A percentile compares a stretch with the other conserved stretches of the same genome.
These are phyloP conservation scores for Amblyornis subalaris DNA, from an alignment of 2,113 vertebrate genomes.

Conservation along the genomic window DNA sequence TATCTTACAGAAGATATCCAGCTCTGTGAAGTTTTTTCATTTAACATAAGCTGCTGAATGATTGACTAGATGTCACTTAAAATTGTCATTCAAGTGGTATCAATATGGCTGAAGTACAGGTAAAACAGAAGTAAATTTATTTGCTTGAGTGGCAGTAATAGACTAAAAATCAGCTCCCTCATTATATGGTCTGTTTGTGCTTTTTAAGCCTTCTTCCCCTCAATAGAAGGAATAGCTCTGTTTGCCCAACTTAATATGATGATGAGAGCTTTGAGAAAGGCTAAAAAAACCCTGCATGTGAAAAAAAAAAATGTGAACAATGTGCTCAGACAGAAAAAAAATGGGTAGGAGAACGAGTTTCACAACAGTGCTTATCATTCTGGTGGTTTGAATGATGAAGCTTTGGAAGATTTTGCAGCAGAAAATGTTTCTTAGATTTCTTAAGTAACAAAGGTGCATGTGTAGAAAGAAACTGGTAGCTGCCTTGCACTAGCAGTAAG, in stretches of 20 bases:
- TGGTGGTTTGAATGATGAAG: neutral
- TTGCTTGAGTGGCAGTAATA: neutral
- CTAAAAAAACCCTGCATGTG: neutral
- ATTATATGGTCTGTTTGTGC: neutral
- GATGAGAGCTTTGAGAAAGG: neutral
- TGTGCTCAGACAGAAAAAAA: neutral
- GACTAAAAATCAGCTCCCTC: neutral
- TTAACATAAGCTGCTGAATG: neutral
- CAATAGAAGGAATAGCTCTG: neutral
- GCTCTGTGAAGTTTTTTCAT: neutral
- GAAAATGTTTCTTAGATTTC: neutral
- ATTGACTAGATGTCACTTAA: neutral
- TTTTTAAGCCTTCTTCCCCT: neutral
- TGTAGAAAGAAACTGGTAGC: neutral
- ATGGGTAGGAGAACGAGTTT: neutral
- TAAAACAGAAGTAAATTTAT: neutral
- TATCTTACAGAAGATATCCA: neutral
- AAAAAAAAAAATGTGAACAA: neutral
- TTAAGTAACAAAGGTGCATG: neutral
- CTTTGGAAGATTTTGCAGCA: neutral
- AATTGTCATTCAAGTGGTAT: neutral
- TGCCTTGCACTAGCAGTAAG: neutral
- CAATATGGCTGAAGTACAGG: neutral
- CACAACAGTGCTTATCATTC: neutral
- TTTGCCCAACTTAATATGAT: neutral